Evolutionary conservation across 2,888 invertebrate genomes (phyloP), one percentile per base, ranked within the genome.

Genomic region (Cheilosia impressa): DNA sequence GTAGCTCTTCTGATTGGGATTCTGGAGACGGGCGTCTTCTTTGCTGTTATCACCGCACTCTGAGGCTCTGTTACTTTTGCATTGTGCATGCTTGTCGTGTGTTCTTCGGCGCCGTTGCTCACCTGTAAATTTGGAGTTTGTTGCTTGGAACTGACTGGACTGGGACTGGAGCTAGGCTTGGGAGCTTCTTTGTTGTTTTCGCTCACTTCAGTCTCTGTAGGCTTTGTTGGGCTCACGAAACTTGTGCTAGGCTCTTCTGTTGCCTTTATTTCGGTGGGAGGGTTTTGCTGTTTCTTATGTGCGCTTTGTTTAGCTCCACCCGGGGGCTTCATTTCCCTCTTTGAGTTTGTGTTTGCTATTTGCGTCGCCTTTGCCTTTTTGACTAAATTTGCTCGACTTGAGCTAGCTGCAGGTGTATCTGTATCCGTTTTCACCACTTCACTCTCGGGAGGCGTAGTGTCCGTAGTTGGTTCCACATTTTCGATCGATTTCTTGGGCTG

Each of bases 1-100:
- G 73, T 63, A 1, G 89, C 89, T 83, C 89, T 81, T 4, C 89
- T 88, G 0, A 91, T 88, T 2, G 91, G 91, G 73, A 91, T 91
- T 83, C 88, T 90, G 0, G 92, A 91, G 7, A 88, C 45, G 81
- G 13, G 22, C n/a, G 72, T 77, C 19, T 62, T 71, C 17, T 71
- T 84, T 24, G 41, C 2, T 17, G 45, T 15, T n/a, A 5, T 45
- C 17, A 17, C 5, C 0, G 45, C 4, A 45, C 17, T 6, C 4
- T 43, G n/a, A 15, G 5, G n/a, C 4, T n/a, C n/a, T 6, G 45
- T 19, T 9, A 7, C 17, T 19, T 45, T 17, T 45, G 17, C n/a
- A 17, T 45, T 27, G 34, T 10, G 10, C 0, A 3, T 10, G 34
- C 0, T 3, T 9, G 38, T 38, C 13, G 38, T 1, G 13, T 38